These are phyloP conservation scores for Leptobrachium leishanense DNA, from an alignment of 2,113 vertebrate species.

Conservation along the genomic window DNA sequence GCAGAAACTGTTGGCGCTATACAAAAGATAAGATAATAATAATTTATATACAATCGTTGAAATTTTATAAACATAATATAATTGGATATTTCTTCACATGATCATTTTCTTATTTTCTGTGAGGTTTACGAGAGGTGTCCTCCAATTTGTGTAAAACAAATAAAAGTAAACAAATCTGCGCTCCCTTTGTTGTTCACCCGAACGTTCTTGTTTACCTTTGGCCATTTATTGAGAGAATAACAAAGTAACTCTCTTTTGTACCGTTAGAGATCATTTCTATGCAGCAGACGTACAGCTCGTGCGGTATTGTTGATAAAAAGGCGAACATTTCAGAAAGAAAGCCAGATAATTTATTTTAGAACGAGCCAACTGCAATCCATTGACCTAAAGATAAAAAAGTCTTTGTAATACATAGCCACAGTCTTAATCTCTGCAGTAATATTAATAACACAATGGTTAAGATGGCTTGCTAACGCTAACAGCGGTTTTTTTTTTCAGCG, in stretches of 20 bases:
- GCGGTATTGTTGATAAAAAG: constrained; percentile 29
- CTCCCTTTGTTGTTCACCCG: too few relatives aligned
- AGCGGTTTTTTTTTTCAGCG: constrained; percentile 8
- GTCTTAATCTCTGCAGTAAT: constrained; percentile 39
- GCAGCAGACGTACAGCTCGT: constrained; percentile 27
- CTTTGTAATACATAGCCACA: constrained; percentile 31
- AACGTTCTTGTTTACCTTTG: constrained; percentile 30
- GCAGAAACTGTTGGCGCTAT: too few relatives aligned
- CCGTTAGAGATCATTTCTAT: constrained; percentile 41
- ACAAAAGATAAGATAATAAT: too few relatives aligned
- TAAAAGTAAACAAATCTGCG: too few relatives aligned
- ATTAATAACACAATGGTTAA: constrained; percentile 31
- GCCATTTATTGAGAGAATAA: constrained; percentile 32
- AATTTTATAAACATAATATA: too few relatives aligned
- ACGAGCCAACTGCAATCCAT: constrained; percentile 27
- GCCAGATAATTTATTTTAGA: constrained; percentile 32
- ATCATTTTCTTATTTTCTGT: too few relatives aligned
- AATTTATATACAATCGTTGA: too few relatives aligned
- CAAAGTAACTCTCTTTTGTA: constrained; percentile 25
- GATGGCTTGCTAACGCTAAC: constrained; percentile 25
- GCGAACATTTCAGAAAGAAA: constrained; percentile 39
- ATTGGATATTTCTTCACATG: too few relatives aligned
- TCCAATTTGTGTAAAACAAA: too few relatives aligned
- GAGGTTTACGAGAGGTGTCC: too few relatives aligned
- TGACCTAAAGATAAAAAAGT: constrained; percentile 42